Evolutionary conservation across 2,113 vertebrate genomes (phyloP), one percentile per base, ranked within the genome.

Genomic region (Psephotus haematonotus): DNA sequence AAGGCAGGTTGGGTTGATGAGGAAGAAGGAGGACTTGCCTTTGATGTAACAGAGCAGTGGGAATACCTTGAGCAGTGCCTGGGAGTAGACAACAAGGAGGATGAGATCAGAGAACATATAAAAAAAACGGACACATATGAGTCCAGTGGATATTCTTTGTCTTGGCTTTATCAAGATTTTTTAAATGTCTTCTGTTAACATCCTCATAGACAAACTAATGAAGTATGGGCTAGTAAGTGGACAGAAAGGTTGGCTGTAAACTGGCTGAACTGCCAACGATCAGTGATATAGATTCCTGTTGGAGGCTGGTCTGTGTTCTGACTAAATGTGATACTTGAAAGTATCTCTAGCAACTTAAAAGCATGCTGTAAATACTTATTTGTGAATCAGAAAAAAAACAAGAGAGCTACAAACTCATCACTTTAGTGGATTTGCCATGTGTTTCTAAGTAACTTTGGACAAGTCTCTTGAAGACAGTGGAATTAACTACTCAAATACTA

Each of bases 401-500:
- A 20, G 13, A 53, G 6, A 65, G 4, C 5, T 41, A 35, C 10
- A 79, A 37, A 44, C 9, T 70, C 24, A 75, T 6, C 6, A 46
- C 8, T 68, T 72, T 1, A 24, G n/a, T 64, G 19, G 33, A 5
- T 50, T 27, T 37, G 3, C 11, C 1, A 0, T 31, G 23, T 12
- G 18, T 71, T 24, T 82, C 17, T 55, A 44, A 31, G 44, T 63
- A 92, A n/a, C 52, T 37, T 88, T 77, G 59, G 63, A 50, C 11
- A 69, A 77, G 13, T 3, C 5, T 47, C 25, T 63, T 55, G 63
- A 83, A 76, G 22, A 53, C 31, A 83, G 25, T 46, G 3, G 1
- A 92, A 85, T 92, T 85, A 81, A 47, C 17, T 57, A 70, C 27
- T 20, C 50, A 78, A 75, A 81, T 72, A 84, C 35, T 77, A 27